Base-by-base conservation (phyloP, 2,113 vertebrate species). In the Trichomycterus rosablanca region DNA sequence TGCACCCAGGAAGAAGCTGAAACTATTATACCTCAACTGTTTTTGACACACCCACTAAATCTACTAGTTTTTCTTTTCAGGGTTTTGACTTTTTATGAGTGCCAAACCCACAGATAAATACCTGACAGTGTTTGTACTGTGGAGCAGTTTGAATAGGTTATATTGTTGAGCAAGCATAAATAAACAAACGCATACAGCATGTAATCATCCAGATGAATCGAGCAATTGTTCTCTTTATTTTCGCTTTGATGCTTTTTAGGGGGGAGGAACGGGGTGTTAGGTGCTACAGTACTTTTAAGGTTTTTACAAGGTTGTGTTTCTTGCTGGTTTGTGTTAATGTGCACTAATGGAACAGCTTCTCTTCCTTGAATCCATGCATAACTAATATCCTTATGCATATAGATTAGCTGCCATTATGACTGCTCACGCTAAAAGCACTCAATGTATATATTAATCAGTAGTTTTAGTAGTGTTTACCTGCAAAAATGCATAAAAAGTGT, bases 361-460 rank as follows among this genome's bases (percentile, higher is more conserved):
- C 53, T 35, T 26, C 51, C 18, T 43, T 40, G 58, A 68, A 50
- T 65, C 39, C 76, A 71, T 68, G 49, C 70, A 59, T 28, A 72
- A 54, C 53, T 64, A 76, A 76, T 66, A 40, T 23, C 58, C 30
- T 50, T 50, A 37, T 72, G 22, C 48, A 72, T 53, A 63, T 74
- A 69, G 20, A 66, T 56, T 49, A 26, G 60, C 51, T 44, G 54
- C 55, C 66, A 3, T 37, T 40, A 62, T 8, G 30, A 23, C 52
- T 40, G 52, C 39, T 48, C 32, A 11, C 12, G 44, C 32, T 39
- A 48, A 56, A 65, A 63, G 52, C 8, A 69, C 59, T 69, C 23
- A 49, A 30, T 26, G 32, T 55, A 56, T 56, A 43, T 65, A 56
- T 56, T 65, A 65, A 65, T 65, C 62, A 65, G 52, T 5, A 49